A percentile compares a stretch with the other conserved stretches of the same genome.
Evolutionary conservation across 92 coral and sea anemone species (phyloP).

Genomic region (Palythoa caribaeorum): DNA sequence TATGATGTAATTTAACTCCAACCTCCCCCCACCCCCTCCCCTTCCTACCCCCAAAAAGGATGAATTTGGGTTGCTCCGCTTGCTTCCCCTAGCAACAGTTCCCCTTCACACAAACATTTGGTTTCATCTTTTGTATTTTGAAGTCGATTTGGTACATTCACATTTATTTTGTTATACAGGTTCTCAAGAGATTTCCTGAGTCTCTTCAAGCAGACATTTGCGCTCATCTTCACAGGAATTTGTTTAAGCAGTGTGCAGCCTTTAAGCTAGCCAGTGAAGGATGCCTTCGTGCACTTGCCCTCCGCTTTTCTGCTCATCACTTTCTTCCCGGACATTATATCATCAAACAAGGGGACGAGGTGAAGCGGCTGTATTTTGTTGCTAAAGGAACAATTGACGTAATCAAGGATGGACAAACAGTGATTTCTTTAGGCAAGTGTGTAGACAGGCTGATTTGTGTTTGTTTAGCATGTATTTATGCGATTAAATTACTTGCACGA

Average conservation of each 20-base stretch:
- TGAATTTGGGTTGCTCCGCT: background rate
- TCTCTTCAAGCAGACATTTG: constrained; percentile 93
- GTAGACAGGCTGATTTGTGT: too few relatives aligned
- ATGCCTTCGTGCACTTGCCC: constrained; percentile 89
- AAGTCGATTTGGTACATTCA: background rate
- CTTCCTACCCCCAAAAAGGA: too few relatives aligned
- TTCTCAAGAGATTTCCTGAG: constrained; percentile 90
- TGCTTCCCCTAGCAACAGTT: background rate
- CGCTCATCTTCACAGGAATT: constrained; percentile 83
- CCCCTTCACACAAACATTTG: background rate
- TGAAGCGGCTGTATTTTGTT: constrained; percentile 82
- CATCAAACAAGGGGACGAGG: constrained; percentile 97
- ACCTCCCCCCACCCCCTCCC: too few relatives aligned
- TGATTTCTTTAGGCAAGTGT: constrained; percentile 81
- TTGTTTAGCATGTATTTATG: too few relatives aligned
- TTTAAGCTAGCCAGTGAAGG: constrained; percentile 90
- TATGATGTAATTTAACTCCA: too few relatives aligned
- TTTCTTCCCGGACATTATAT: constrained; percentile 93
- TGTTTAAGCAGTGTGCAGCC: constrained; percentile 81
- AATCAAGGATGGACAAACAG: constrained; percentile 74
- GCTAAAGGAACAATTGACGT: constrained; percentile 92
- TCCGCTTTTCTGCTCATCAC: constrained; percentile 84
- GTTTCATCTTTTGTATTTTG: background rate
- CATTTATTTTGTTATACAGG: constrained; percentile 63
- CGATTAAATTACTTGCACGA: too few relatives aligned